A percentile compares a stretch with the other conserved stretches of the same genome.
These are phyloP conservation scores for Cassiopea xamachana DNA, from an alignment of 30 jellyfish, hydroid and myxozoan genomes.

Conservation along the genomic window DNA sequence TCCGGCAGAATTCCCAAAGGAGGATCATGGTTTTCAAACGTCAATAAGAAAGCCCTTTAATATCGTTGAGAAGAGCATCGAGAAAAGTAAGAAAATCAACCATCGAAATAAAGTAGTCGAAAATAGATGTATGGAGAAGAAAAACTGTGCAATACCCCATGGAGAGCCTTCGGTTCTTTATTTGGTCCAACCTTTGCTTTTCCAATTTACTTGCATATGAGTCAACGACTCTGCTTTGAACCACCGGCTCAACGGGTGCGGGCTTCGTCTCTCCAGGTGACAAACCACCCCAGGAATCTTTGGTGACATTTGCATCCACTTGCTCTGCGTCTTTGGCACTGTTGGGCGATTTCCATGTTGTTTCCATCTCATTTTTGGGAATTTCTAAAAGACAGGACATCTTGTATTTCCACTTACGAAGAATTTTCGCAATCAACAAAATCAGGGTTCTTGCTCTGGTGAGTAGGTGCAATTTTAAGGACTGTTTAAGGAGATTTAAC, in stretches of 20 bases:
- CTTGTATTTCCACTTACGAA: no score
- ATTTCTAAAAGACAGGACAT: background rate
- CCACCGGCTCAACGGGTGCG: conserved; percentile 44
- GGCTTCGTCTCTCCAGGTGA: conserved; percentile 66
- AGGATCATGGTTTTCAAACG: no score
- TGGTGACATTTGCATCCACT: conserved; percentile 8
- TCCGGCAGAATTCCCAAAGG: no score
- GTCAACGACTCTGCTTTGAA: conserved; percentile 42
- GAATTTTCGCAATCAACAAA: no score
- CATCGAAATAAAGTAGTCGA: no score
- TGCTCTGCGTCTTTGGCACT: background rate
- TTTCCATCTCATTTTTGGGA: conserved; percentile 61
- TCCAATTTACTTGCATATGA: conserved; percentile 55
- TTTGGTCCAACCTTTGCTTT: conserved; percentile 70
- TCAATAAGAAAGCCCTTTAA: no score
- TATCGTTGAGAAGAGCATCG: no score
- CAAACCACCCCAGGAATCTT: conserved; percentile 20
- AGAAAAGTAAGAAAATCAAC: no score
- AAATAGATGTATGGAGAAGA: no score
- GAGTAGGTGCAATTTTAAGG: no score
- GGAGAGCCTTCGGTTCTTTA: conserved; percentile 68
- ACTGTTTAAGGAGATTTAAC: no score
- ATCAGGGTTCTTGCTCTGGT: no score
- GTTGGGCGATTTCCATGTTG: conserved; percentile 59
- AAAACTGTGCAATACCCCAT: conserved; percentile 18